Base-by-base conservation (phyloP, 2,888 invertebrate genomes). In the Macrosoma leucophasiata region DNA sequence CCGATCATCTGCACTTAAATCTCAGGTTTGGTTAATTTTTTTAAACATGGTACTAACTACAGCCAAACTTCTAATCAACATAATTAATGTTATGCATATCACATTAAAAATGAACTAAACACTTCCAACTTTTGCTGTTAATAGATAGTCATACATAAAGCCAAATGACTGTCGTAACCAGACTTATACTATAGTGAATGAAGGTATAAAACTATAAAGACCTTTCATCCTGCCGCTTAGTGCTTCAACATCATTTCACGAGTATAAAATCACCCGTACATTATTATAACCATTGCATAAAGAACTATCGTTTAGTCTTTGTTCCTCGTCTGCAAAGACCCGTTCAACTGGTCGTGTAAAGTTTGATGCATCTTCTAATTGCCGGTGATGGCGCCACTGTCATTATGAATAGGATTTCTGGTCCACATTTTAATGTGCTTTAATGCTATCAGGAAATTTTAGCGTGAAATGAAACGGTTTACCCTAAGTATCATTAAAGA, bases 151-250 rank as follows among this genome's bases (percentile, higher is more conserved):
- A 39, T 43, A 41, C 35, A 46, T 45, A 43, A 32, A 41, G 14
- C 36, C 34, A 33, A 38, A 33, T 38, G 27, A 21, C 34, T 29
- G 23, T 21, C n/a, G n/a, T n/a, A n/a, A n/a, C n/a, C 20, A 26
- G 19, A 22, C 7, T 29, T 12, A 28, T 34, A 34, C 29, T 43
- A 44, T 45, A 50, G 42, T 46, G 48, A 53, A 50, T 52, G 45
- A 53, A 55, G 50, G 53, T 48, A 58, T 56, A 55, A 58, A 57
- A 56, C 54, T 56, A 58, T 61, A 57, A 55, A 58, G 59, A 56
- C 56, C 60, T 59, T 62, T 62, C 51, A 58, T 46, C 45, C 37
- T 37, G 49, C 54, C 55, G 58, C 49, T 46, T 45, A 50, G 40
- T 46, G 36, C 36, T 36, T 28, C 20, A 43, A 39, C 50, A 44